A percentile compares a stretch with the other conserved stretches of the same genome.
phyloP scores from a whole-genome alignment of 2,888 invertebrate genomes.

The Acleris emargana region DNA sequence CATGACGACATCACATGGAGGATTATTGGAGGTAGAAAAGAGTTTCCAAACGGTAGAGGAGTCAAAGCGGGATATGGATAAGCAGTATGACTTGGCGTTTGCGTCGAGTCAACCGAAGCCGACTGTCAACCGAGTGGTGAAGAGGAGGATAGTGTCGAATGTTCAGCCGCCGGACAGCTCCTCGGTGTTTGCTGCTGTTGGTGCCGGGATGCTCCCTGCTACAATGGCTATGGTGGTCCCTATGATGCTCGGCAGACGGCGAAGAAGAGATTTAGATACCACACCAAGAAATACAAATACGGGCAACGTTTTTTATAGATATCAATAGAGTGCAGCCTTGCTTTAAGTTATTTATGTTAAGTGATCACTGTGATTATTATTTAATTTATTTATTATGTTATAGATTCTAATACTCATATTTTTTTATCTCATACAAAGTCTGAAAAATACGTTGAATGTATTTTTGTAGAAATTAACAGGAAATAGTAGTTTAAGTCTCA shows the following conservation, averaged over 20 bases:
- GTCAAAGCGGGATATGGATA: conserved; percentile 72
- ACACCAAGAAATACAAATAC: conserved; percentile 47
- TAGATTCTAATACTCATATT: background rate
- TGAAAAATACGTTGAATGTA: conserved; percentile 32
- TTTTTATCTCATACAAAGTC: conserved; percentile 12
- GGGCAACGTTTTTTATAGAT: conserved; percentile 54
- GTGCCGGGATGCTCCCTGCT: conserved; percentile 91
- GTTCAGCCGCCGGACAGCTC: conserved; percentile 81
- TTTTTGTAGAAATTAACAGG: background rate
- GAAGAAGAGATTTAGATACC: conserved; percentile 57
- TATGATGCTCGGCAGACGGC: conserved; percentile 86
- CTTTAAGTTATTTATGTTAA: conserved; percentile 18
- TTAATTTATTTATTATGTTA: conserved; percentile 37
- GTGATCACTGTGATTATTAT: conserved; percentile 42
- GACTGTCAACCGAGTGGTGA: conserved; percentile 58
- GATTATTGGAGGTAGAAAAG: conserved; percentile 89
- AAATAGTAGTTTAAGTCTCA: background rate
- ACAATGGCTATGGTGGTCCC: conserved; percentile 92
- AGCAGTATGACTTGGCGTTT: conserved; percentile 63
- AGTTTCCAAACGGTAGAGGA: conserved; percentile 89
- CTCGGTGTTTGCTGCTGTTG: conserved; percentile 88
- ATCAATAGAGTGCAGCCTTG: conserved; percentile 40
- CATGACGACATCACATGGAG: conserved; percentile 88
- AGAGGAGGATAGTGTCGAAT: conserved; percentile 63
- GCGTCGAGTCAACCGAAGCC: conserved; percentile 61